Evolutionary conservation across 2,888 invertebrate species (phyloP).

Genomic region (Andrena bicolor): DNA sequence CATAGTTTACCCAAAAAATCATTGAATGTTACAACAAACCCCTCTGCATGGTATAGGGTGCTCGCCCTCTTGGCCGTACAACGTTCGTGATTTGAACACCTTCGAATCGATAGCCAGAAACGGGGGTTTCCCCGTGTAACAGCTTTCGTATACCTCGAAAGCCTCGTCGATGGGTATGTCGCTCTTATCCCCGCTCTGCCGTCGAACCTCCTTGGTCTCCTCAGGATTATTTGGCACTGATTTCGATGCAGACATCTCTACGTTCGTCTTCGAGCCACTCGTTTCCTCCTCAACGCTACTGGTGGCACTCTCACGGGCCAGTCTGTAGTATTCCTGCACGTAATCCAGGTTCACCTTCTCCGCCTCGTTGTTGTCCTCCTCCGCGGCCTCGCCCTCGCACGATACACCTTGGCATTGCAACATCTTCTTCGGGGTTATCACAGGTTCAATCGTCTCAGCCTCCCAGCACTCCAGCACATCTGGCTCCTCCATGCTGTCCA

Average conservation of each 20-base stretch:
- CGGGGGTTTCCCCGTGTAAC: conserved; percentile 72
- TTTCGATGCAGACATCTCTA: conserved; percentile 48
- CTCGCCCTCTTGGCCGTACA: conserved; percentile 68
- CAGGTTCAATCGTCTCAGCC: conserved; percentile 80
- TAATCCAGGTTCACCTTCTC: conserved; percentile 75
- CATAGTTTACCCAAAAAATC: conserved; percentile 52
- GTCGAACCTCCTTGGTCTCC: conserved; percentile 72
- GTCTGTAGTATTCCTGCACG: conserved; percentile 81
- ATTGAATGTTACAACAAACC: conserved; percentile 83
- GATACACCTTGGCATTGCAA: conserved; percentile 64
- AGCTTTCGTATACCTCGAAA: conserved; percentile 82
- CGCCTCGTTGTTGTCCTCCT: conserved; percentile 65
- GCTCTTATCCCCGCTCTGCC: conserved; percentile 32
- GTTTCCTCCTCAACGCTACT: conserved; percentile 70
- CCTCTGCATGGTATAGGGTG: conserved; percentile 79
- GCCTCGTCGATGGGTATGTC: conserved; percentile 80
- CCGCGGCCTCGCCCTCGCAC: conserved; percentile 72
- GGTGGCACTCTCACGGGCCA: conserved; percentile 75
- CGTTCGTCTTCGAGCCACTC: conserved; percentile 44
- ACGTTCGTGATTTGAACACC: conserved; percentile 59
- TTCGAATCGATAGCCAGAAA: conserved; percentile 66
- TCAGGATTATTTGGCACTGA: conserved; percentile 75
- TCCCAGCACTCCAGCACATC: conserved; percentile 86
- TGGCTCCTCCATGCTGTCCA: conserved; percentile 82
- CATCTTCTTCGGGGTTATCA: conserved; percentile 73